Evolutionary conservation across 2,888 invertebrate species (phyloP).

Genomic region (Mechanitis messenoides): DNA sequence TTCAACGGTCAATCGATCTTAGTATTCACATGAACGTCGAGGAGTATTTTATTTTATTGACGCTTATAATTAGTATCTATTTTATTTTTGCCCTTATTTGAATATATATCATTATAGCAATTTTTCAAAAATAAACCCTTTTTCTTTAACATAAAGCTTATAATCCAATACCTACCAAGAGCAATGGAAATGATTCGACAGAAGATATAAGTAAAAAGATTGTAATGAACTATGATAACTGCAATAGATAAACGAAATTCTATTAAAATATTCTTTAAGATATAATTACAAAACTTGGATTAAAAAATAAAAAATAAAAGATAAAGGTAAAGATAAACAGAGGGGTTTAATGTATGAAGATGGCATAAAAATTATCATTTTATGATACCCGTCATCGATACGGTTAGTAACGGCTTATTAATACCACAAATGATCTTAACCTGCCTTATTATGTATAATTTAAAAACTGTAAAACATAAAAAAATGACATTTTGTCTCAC

Average conservation of each 20-base stretch:
- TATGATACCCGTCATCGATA: neutral
- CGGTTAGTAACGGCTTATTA: neutral
- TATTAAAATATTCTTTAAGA: slow-evolving; percentile 18
- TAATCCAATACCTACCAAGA: neutral
- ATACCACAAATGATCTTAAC: neutral
- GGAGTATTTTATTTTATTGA: no score
- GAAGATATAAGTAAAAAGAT: slow-evolving; percentile 23
- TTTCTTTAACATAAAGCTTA: neutral
- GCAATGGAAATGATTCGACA: slow-evolving; percentile 10
- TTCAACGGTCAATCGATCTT: no score
- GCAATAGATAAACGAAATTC: slow-evolving; percentile 18
- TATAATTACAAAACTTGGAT: slow-evolving; percentile 12
- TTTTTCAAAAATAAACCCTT: no score
- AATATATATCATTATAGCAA: no score
- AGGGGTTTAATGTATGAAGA: slow-evolving; percentile 1
- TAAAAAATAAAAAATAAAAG: slow-evolving; percentile 17
- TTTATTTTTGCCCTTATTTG: no score
- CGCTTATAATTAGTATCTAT: no score
- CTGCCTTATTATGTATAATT: neutral
- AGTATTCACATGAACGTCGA: no score
- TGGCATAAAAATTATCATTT: slow-evolving; percentile 4
- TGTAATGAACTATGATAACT: slow-evolving; percentile 21
- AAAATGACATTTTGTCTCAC: neutral
- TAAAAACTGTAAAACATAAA: neutral
- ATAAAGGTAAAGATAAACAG: neutral